A percentile compares a stretch with the other conserved stretches of the same genome.
phyloP scores from a whole-genome alignment of 1,140 invertebrate genomes.

The Lepidurus packardi region DNA sequence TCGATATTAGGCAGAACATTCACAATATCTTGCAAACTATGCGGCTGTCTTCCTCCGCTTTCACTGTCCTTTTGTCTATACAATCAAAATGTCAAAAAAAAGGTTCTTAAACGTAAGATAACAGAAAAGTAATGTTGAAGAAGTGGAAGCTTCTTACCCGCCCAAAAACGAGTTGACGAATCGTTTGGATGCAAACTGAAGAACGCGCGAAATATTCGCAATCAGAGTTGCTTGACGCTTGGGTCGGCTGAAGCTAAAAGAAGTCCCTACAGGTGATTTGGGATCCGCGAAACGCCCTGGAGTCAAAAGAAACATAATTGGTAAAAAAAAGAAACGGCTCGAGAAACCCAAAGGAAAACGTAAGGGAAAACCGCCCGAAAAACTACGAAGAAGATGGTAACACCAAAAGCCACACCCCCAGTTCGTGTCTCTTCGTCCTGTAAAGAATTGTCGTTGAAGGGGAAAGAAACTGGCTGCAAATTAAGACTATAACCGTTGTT shows the following conservation, averaged over 20 bases:
- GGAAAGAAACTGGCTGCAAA: neutral
- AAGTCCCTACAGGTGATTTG: constrained; percentile 48
- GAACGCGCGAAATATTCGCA: constrained; percentile 51
- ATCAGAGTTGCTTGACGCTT: constrained; percentile 50
- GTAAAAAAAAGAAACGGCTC: neutral
- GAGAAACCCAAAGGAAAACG: neutral
- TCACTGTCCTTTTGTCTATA: constrained; percentile 46
- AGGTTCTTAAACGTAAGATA: neutral
- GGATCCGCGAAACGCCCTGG: constrained; percentile 47
- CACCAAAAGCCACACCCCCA: neutral
- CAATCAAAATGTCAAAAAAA: neutral
- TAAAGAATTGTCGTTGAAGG: neutral
- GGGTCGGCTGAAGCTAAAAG: constrained; percentile 49
- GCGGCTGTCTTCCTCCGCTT: constrained; percentile 39
- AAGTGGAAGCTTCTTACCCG: constrained; percentile 39
- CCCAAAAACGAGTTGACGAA: constrained; percentile 46
- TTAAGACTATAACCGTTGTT: neutral
- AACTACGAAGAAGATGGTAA: neutral
- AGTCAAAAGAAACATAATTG: constrained; percentile 30
- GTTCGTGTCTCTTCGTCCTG: neutral
- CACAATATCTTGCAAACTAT: constrained; percentile 46
- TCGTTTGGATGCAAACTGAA: constrained; percentile 50
- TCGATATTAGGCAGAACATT: constrained; percentile 48
- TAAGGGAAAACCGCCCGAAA: neutral
- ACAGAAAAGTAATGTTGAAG: neutral